Percentiles rank a stretch among this genome's conserved stretches.
These are phyloP conservation scores for Muscina levida DNA, from an alignment of 2,888 invertebrate species.

Conservation along the genomic window DNA sequence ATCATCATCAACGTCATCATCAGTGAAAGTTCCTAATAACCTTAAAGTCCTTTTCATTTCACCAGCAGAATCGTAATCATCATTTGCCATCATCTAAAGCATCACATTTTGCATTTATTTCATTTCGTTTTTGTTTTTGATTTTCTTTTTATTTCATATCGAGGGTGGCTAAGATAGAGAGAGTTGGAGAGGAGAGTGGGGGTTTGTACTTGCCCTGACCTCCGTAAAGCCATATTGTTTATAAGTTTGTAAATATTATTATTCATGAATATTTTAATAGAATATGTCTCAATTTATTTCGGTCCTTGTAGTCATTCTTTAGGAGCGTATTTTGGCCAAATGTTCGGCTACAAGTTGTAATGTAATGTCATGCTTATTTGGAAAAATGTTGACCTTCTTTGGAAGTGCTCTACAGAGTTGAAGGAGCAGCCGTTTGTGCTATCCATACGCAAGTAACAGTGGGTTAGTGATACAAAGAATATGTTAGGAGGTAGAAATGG, in stretches of 20 bases:
- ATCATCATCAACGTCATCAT: conserved; percentile 35
- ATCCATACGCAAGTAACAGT: too few species aligned
- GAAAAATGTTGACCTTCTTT: conserved; percentile 41
- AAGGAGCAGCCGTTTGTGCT: too few species aligned
- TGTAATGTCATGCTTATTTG: conserved; percentile 20
- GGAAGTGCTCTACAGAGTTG: conserved; percentile 17
- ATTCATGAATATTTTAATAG: conserved; percentile 63
- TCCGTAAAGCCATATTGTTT: conserved; percentile 42
- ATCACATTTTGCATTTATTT: conserved; percentile 4
- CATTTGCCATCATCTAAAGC: conserved; percentile 31
- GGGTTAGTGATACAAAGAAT: too few species aligned
- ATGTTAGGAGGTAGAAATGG: too few species aligned
- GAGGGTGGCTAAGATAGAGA: not conserved
- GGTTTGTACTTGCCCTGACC: not conserved
- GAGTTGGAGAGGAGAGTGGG: not conserved
- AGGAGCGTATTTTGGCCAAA: not conserved
- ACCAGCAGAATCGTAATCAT: too few species aligned
- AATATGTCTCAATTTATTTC: conserved; percentile 50
- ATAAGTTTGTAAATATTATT: conserved; percentile 50
- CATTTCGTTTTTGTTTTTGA: not conserved
- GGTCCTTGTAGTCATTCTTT: conserved; percentile 2
- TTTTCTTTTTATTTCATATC: too few species aligned
- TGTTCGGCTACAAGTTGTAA: conserved; percentile 7
- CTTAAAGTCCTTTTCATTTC: too few species aligned
- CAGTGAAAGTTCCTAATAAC: not conserved